Conservation (phyloP, 2,888 invertebrate genomes). For the Tolmerus cingulatus region DNA sequence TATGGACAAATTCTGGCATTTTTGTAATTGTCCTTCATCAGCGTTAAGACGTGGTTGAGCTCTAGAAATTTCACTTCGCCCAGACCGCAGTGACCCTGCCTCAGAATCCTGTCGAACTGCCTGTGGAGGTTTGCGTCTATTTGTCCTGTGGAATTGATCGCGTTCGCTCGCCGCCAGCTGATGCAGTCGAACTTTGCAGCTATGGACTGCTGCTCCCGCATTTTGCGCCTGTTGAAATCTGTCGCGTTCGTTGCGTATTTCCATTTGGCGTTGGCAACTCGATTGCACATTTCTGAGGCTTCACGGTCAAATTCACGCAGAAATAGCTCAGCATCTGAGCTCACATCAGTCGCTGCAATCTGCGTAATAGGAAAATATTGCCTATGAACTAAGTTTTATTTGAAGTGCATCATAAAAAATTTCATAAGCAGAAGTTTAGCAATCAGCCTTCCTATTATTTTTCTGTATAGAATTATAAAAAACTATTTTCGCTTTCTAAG, state of each 20-base stretch:
- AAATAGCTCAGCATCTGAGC: conserved; percentile 72
- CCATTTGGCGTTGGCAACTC: conserved; percentile 77
- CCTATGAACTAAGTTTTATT: neutral
- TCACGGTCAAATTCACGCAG: conserved; percentile 77
- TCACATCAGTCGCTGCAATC: neutral
- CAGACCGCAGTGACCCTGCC: conserved; percentile 77
- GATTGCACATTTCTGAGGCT: conserved; percentile 76
- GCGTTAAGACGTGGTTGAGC: conserved; percentile 71
- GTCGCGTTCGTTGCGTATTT: conserved; percentile 80
- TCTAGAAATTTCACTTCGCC: conserved; percentile 77
- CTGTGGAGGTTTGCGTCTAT: conserved; percentile 71
- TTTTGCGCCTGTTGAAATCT: conserved; percentile 73
- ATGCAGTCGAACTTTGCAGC: conserved; percentile 78
- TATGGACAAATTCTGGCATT: conserved; percentile 77
- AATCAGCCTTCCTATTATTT: no score
- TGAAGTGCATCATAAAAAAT: neutral
- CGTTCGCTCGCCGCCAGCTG: conserved; percentile 75
- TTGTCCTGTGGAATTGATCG: conserved; percentile 70
- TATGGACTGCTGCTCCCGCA: conserved; percentile 75
- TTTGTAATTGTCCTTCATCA: conserved; percentile 82
- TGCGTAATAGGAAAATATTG: neutral
- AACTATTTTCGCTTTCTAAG: no score
- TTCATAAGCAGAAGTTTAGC: neutral
- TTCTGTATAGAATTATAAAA: no score
- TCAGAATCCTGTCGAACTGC: conserved; percentile 75